phyloP scores from a whole-genome alignment of 2,888 invertebrate species.

The Chalcis sispes region DNA sequence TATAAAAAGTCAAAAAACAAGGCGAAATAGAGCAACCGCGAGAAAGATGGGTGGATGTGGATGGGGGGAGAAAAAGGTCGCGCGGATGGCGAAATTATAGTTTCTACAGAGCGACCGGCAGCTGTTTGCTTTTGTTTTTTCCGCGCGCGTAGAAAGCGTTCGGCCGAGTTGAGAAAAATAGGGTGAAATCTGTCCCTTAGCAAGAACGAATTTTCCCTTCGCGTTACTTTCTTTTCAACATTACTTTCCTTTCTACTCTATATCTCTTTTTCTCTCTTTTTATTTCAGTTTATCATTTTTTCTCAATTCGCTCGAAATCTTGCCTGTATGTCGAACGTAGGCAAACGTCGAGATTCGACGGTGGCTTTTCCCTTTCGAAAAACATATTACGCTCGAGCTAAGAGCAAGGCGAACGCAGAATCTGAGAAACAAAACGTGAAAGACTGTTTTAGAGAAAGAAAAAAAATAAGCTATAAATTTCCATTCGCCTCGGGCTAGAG shows the following conservation, averaged over 20 bases:
- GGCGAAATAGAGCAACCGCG: too few species aligned
- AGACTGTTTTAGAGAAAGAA: constrained; percentile 16
- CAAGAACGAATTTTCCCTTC: constrained; percentile 30
- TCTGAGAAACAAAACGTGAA: constrained; percentile 22
- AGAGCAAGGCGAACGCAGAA: not conserved
- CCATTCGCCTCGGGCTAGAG: constrained; percentile 48
- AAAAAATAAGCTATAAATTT: constrained; percentile 50
- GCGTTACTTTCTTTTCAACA: not conserved
- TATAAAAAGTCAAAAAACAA: constrained; percentile 45
- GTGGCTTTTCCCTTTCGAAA: constrained; percentile 35
- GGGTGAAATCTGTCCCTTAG: constrained; percentile 34
- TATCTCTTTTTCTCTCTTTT: constrained; percentile 1
- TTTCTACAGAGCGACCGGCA: constrained; percentile 14
- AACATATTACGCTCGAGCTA: constrained; percentile 27
- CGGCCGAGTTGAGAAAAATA: too few species aligned
- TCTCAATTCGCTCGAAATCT: too few species aligned
- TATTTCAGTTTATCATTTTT: not conserved
- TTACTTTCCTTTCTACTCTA: not conserved
- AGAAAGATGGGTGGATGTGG: too few species aligned
- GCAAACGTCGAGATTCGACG: not conserved
- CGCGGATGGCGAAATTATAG: constrained; percentile 30
- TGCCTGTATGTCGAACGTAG: too few species aligned
- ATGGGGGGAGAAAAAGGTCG: not conserved
- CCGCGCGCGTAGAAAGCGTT: constrained; percentile 8
- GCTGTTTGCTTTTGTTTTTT: constrained; percentile 46